Evolutionary conservation across 2,113 vertebrate species (phyloP).

Genomic region (Paramormyrops kingsleyae): DNA sequence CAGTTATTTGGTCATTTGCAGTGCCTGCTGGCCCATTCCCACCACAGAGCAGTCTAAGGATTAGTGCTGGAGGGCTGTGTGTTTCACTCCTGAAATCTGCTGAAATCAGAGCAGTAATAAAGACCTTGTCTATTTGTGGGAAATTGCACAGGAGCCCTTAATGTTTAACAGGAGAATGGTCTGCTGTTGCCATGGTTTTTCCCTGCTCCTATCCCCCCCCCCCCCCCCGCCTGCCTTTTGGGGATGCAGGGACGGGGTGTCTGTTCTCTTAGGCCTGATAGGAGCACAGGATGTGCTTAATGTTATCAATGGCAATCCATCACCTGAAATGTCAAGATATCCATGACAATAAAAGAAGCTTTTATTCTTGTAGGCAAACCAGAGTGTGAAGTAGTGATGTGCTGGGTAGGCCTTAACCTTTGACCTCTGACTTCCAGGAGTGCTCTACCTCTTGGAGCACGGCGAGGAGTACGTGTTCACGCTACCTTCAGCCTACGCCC

Average conservation of each 20-base stretch:
- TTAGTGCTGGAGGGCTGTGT: neutral
- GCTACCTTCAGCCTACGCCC: conserved; percentile 82
- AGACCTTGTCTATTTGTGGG: neutral
- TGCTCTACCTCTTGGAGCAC: conserved; percentile 53
- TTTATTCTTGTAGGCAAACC: neutral
- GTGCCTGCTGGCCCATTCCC: neutral
- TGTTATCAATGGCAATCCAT: neutral
- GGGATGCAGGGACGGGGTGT: neutral
- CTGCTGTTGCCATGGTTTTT: neutral
- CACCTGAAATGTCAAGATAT: neutral
- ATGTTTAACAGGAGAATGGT: neutral
- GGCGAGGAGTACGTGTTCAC: conserved; percentile 58
- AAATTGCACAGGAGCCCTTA: neutral
- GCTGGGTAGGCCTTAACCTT: neutral
- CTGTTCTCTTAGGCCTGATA: neutral
- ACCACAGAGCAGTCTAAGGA: neutral
- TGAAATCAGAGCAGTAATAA: neutral
- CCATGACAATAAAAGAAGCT: neutral
- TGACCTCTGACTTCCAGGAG: conserved; percentile 37
- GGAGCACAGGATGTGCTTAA: neutral
- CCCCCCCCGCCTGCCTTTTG: neutral
- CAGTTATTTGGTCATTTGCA: neutral
- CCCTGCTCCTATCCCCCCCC: neutral
- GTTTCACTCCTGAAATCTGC: neutral
- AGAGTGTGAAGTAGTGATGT: neutral